Base-by-base conservation (phyloP, 2,797 vertebrate genomes). In the Paedocypris micromegethes region DNA sequence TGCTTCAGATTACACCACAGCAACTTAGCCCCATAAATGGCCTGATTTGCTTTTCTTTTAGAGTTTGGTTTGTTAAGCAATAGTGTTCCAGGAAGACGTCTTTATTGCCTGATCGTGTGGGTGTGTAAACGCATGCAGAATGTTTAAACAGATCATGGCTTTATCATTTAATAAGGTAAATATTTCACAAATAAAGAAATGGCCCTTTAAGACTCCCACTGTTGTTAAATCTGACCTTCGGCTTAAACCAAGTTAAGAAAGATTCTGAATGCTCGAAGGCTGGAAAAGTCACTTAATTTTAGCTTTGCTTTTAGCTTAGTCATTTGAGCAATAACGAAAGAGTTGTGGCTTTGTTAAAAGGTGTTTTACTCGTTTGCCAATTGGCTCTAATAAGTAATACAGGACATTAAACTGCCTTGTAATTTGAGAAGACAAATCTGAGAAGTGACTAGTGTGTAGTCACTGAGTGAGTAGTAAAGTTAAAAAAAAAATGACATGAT, bases 1-100 rank as follows among this genome's bases (percentile, higher is more conserved):
- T 92, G 87, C 84, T 89, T 89, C 84, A 84, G 84, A 87, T 89
- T 91, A 88, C 83, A 82, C 86, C 87, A 90, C 86, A 88, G 86
- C 84, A 82, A 86, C 75, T 84, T 82, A 37, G 82, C 88, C 86
- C 84, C 81, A 87, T 89, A 89, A 83, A 87, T 86, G 86, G 79
- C 84, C 86, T 88, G 90, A 86, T 91, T 85, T 88, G 89, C 83
- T 82, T 84, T 81, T 78, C 76, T 5, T 82, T 84, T 86, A 64
- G 87, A 87, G 88, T 83, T 81, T 74, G 77, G 52, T 76, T 76
- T 74, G 68, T 74, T 60, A 72, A 76, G 70, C 74, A 60, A 61
- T 57, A 62, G 39, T 0, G 5, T 62, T 7, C 51, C 39, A 55
- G 56, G 58, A 69, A 55, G 67, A 70, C 7, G 56, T 56, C 68